Evolutionary conservation across 1,140 invertebrate genomes (phyloP), one percentile per base, ranked within the genome.

Genomic region (Zaprionus taronus): DNA sequence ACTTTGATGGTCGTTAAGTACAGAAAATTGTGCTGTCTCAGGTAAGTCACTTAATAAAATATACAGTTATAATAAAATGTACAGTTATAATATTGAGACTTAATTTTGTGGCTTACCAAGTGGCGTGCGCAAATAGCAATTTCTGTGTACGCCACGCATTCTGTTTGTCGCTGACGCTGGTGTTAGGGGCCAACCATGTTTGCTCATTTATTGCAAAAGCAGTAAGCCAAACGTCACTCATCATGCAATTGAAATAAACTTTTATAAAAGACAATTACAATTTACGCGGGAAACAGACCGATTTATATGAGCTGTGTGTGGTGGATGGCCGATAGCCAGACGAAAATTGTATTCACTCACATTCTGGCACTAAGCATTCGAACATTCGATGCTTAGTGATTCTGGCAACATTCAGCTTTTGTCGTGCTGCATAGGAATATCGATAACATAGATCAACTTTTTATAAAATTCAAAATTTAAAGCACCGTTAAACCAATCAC

Each of bases 101-200:
- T 12, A 2, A 20, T 36, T 3, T 15, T 15, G 28, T 1, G 1
- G 41, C 24, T 58, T 56, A 90, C 84, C 56, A 28, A 2, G 79
- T 72, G 24, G 69, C 57, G 1, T 87, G 74, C 4, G 62, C 64
- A 7, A 91, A 60, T 6, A 91, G 4, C 7, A 89, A 11, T 2
- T 58, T 61, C 44, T 91, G 83, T 1, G 31, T n/a, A 1, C 89
- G 76, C 89, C 89, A 91, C 3, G 77, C 81, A 31, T 70, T 77
- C 28, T 74, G 72, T 62, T 71, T 70, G 0, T 31, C 11, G 5
- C 26, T 36, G 9, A 7, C 61, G 7, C 51, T 63, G 1, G 69
- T n/a, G 26, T 67, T n/a, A 2, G 4, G 26, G 2, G 62, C 55
- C 4, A 47, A n/a, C 71, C 71, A 76, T 57, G 69, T 26, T 2